A percentile compares a stretch with the other conserved stretches of the same genome.
Conservation (phyloP, 2,113 vertebrate genomes). For the Cygnus atratus region DNA sequence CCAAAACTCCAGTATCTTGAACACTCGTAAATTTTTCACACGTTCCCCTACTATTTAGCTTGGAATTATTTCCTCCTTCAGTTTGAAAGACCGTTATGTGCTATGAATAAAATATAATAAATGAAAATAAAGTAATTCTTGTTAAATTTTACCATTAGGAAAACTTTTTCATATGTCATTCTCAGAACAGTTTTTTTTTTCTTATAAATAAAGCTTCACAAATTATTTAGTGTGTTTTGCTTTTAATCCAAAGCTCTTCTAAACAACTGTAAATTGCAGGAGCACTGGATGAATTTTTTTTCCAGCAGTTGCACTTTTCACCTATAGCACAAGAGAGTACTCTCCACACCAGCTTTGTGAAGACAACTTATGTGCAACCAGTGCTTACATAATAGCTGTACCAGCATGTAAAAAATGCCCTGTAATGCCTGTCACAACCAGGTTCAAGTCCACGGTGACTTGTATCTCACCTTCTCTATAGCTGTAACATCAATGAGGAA, state of each 20-base stretch:
- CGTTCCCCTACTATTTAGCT: too few species aligned
- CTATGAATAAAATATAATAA: not conserved
- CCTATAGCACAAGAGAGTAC: not conserved
- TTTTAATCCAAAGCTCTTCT: not conserved
- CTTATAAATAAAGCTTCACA: not conserved
- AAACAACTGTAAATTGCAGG: not conserved
- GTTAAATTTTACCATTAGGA: not conserved
- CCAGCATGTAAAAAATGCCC: constrained; percentile 84
- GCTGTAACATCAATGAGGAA: not conserved
- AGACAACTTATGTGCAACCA: constrained; percentile 91
- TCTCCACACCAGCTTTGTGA: constrained; percentile 72
- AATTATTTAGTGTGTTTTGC: not conserved
- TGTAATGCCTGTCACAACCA: not conserved
- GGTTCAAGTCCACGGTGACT: not conserved
- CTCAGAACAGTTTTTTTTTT: not conserved
- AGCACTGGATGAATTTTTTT: not conserved
- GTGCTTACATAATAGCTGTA: constrained; percentile 86
- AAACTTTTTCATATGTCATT: not conserved
- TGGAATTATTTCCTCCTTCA: not conserved
- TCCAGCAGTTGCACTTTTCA: not conserved
- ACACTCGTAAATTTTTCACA: not conserved
- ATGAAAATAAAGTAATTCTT: not conserved
- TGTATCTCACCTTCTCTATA: not conserved
- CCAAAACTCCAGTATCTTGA: not conserved
- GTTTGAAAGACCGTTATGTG: not conserved